A percentile compares a stretch with the other conserved stretches of the same genome.
These are phyloP conservation scores for Dasypus novemcinctus DNA, from an alignment of 2,113 vertebrate species.

Conservation along the genomic window DNA sequence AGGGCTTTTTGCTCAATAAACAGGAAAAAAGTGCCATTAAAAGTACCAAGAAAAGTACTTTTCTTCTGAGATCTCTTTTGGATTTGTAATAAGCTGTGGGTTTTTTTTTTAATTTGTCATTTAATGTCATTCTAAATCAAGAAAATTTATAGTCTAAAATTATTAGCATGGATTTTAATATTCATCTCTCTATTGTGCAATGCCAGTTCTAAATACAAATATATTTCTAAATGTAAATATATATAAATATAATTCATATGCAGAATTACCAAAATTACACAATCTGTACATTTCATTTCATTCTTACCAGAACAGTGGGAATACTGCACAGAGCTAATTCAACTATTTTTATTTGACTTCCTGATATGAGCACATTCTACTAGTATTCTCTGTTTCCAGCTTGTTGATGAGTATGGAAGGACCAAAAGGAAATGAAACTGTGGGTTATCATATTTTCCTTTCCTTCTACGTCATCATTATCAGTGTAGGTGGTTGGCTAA, in stretches of 20 bases:
- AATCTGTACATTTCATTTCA: not conserved
- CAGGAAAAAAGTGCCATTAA: not conserved
- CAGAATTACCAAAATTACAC: conserved; percentile 10
- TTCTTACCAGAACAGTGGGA: not conserved
- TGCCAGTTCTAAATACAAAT: not conserved
- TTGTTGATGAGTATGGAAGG: not conserved
- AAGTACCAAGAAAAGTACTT: not conserved
- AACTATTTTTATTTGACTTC: conserved; percentile 20
- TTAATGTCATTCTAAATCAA: conserved; percentile 5
- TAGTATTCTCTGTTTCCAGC: not conserved
- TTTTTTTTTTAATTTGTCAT: not conserved
- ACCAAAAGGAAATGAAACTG: not conserved
- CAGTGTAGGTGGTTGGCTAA: not conserved
- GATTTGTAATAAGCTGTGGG: not conserved
- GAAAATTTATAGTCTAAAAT: not conserved
- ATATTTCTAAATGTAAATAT: not conserved
- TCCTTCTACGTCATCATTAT: not conserved
- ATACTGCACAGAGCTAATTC: not conserved
- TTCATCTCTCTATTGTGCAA: not conserved
- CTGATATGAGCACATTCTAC: not conserved
- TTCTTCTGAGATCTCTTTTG: not conserved
- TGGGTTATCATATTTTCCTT: not conserved
- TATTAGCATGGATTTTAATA: conserved; percentile 5
- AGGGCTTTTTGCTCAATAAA: not conserved
- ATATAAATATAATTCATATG: not conserved